A percentile compares a stretch with the other conserved stretches of the same genome.
Conservation (phyloP, 2,888 invertebrate species). For the Tipula helvola region DNA sequence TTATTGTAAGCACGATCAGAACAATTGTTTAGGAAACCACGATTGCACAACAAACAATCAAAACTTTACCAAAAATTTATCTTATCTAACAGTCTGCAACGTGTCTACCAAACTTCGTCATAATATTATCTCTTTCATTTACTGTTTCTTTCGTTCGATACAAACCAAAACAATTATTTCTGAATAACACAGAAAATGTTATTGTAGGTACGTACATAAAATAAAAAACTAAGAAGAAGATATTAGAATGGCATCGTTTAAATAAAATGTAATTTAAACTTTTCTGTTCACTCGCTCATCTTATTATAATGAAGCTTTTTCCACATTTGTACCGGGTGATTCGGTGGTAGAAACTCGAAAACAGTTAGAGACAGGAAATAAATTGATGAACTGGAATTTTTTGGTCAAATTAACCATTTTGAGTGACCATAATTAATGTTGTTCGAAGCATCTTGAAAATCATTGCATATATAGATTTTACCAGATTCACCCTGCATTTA, state of each 20-base stretch:
- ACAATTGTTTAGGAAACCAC: background rate
- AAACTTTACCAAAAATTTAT: background rate
- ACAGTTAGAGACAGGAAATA: too few species aligned
- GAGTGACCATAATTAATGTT: too few species aligned
- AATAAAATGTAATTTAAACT: conserved; percentile 4
- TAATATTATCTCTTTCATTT: background rate
- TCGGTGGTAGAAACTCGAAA: too few species aligned
- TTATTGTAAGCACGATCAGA: background rate
- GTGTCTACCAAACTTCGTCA: background rate
- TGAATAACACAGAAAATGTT: background rate
- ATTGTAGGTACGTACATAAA: background rate
- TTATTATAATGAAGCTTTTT: background rate
- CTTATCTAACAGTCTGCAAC: background rate
- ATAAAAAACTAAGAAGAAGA: background rate
- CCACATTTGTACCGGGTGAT: background rate
- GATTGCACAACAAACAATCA: background rate
- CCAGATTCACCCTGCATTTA: background rate
- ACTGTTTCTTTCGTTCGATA: background rate
- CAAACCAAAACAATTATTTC: background rate
- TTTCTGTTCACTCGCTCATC: background rate
- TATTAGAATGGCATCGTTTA: background rate
- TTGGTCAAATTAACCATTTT: too few species aligned
- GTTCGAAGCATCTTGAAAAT: too few species aligned
- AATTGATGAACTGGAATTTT: too few species aligned
- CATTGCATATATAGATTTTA: too few species aligned